Base-by-base conservation (phyloP, 2,113 vertebrate genomes). In the Tenebrosternarchus preto region DNA sequence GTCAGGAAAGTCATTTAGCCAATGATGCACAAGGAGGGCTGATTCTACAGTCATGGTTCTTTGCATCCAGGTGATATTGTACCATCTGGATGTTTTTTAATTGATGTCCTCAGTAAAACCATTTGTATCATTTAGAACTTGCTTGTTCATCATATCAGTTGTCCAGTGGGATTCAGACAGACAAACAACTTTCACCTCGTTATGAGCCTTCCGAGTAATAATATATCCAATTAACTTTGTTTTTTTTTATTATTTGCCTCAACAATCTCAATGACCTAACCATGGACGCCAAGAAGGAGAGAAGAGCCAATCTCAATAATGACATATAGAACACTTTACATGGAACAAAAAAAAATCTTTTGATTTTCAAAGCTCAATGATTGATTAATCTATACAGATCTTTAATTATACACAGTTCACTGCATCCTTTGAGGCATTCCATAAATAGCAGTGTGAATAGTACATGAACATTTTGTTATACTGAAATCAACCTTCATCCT, bases 141-240 rank as follows among this genome's bases (percentile, higher is more conserved):
- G 86, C 84, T 85, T 66, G 64, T 80, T 43, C 70, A 76, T 68
- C 59, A 85, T 67, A 76, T 68, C 63, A 85, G 85, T 76, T 83
- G 81, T 75, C 81, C 77, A 69, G n/a, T 46, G 75, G 57, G 70
- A 71, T 61, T 69, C 7, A 61, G 61, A 64, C 79, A 59, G 83
- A 91, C 86, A 84, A 90, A 89, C 78, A 89, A 88, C 17, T 75
- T 67, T 76, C 29, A 78, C 39, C 60, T 77, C 83, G 83, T 80
- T 74, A 81, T 57, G 29, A 81, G 73, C 73, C 33, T 76, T 63
- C 16, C 4, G 68, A 43, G 76, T 82, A 79, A 61, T 82, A 79
- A 61, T 50, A 59, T 64, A 64, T 64, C 60, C 1, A 80, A 67
- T 86, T 86, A 61, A 82, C 57, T 24, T 50, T 20, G n/a, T n/a